Evolutionary conservation across 2,888 invertebrate genomes (phyloP).

Genomic region (Fragum sueziense): DNA sequence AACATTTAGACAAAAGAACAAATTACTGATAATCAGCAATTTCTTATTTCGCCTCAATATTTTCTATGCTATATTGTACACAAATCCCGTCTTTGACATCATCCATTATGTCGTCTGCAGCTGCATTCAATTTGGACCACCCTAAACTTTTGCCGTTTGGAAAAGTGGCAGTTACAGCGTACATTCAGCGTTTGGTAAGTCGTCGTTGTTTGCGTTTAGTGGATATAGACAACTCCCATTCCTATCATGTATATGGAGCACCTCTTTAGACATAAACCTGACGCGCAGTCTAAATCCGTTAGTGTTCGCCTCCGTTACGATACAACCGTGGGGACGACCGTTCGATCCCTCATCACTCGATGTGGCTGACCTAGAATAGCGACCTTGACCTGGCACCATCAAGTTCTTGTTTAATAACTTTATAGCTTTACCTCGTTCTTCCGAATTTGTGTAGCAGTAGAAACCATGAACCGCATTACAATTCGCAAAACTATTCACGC

Average conservation of each 20-base stretch:
- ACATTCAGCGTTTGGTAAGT: slow-evolving; percentile 14
- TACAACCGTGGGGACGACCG: slow-evolving; percentile 52
- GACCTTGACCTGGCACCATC: slow-evolving; percentile 18
- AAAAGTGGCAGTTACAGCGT: not conserved
- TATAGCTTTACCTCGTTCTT: slow-evolving; percentile 24
- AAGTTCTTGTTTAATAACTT: slow-evolving; percentile 19
- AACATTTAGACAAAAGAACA: too few species aligned
- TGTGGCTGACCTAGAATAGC: slow-evolving; percentile 44
- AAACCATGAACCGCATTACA: slow-evolving; percentile 40
- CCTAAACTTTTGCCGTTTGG: not conserved
- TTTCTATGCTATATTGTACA: too few species aligned
- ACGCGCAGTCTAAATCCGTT: slow-evolving; percentile 75
- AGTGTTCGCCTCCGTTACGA: slow-evolving; percentile 74
- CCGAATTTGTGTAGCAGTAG: slow-evolving; percentile 35
- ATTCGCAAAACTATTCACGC: slow-evolving; percentile 43
- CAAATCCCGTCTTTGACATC: too few species aligned
- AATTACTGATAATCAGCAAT: too few species aligned
- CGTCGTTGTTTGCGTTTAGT: slow-evolving; percentile 3
- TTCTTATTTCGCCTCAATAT: too few species aligned
- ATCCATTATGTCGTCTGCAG: too few species aligned
- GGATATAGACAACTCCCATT: slow-evolving; percentile 54
- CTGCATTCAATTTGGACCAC: too few species aligned
- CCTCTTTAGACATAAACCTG: slow-evolving; percentile 71
- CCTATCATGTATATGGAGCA: slow-evolving; percentile 48
- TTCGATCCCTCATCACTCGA: slow-evolving; percentile 64